Evolutionary conservation across 1,140 invertebrate species (phyloP), one percentile per base, ranked within the genome.

Genomic region (Orius insidiosus): DNA sequence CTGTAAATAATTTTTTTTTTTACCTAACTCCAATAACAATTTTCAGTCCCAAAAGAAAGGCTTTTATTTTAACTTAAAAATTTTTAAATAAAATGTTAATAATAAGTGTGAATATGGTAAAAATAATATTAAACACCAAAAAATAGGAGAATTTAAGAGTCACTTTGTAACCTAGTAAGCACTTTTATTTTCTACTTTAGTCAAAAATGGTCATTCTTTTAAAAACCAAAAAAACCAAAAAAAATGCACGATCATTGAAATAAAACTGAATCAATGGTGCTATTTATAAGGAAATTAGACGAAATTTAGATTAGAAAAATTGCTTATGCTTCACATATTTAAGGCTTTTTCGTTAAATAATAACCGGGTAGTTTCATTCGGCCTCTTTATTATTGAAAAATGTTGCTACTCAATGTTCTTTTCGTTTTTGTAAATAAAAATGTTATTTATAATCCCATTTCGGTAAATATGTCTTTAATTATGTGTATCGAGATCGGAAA

Each of bases 191-290:
- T 42, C 30, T 42, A 42, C 40, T 42, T 42, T 11, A 24, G 24
- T 24, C 24, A 24, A 24, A 24, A 24, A 24, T 24, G 24, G 24
- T 24, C 24, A 4, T 24, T 24, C 24, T 24, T 24, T 24, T 24
- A 24, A 24, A 24, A 42, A 18, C n/a, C n/a, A 24, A 11, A 42
- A 24, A 24, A 42, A 24, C 13, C 2, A 16, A 24, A 11, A 42
- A 19, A 42, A 24, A n/a, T 42, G 40, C 40, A 42, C 40, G 40
- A 42, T 42, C 40, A 42, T 42, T 42, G 40, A 42, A 42, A 42
- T n/a, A n/a, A 24, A 42, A 42, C 40, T 42, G 40, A 42, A 42
- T 42, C 40, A 42, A 42, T 42, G 40, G 40, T 42, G 40, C 40
- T 42, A 42, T 24, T 24, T 24, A 24, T 24, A 24, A 24, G 30